A percentile compares a stretch with the other conserved stretches of the same genome.
Evolutionary conservation across 37 sponge, comb jelly and placozoan genomes (phyloP).

Genomic region (Petrosia ficiformis): DNA sequence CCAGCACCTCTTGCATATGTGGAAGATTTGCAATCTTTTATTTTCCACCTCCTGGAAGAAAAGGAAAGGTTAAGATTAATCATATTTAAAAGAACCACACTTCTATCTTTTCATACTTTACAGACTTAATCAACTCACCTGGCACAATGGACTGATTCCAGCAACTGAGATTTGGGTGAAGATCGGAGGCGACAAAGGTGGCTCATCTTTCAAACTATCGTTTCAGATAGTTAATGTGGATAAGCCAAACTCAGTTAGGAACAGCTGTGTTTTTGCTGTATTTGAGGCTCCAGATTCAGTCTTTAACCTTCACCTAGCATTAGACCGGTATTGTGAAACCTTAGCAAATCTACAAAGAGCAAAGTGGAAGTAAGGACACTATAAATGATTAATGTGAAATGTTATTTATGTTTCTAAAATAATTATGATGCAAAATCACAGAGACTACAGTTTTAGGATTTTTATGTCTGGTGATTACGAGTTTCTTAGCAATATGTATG

Average conservation of each 20-base stretch:
- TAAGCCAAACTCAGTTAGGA: slow-evolving; percentile 20
- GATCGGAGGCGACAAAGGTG: slow-evolving; percentile 50
- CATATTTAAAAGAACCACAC: not conserved
- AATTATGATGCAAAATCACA: not conserved
- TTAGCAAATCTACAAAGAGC: slow-evolving; percentile 1
- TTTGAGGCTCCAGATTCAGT: slow-evolving; percentile 21
- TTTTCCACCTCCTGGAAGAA: slow-evolving; percentile 10
- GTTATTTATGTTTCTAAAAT: not conserved
- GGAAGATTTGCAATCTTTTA: slow-evolving; percentile 6
- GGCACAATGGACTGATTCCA: slow-evolving; percentile 48
- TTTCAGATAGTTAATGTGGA: slow-evolving; percentile 32
- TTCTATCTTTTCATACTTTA: no score
- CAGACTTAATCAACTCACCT: slow-evolving; percentile 17
- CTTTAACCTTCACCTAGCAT: slow-evolving; percentile 30
- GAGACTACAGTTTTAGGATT: slow-evolving; percentile 12
- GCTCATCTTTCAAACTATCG: slow-evolving; percentile 25
- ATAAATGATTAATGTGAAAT: not conserved
- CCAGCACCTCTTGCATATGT: slow-evolving; percentile 14
- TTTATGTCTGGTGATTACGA: slow-evolving; percentile 43
- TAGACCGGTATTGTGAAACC: slow-evolving; percentile 14
- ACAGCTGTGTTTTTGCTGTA: slow-evolving; percentile 19
- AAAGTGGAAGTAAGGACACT: slow-evolving; percentile 30
- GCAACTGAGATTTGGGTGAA: slow-evolving; percentile 42
- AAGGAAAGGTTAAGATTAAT: slow-evolving; percentile 2
- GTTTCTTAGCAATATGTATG: slow-evolving; percentile 26